Evolutionary conservation across 2,797 vertebrate species (phyloP), one percentile per base, ranked within the genome.

Genomic region (Buphagus erythrorhynchus): DNA sequence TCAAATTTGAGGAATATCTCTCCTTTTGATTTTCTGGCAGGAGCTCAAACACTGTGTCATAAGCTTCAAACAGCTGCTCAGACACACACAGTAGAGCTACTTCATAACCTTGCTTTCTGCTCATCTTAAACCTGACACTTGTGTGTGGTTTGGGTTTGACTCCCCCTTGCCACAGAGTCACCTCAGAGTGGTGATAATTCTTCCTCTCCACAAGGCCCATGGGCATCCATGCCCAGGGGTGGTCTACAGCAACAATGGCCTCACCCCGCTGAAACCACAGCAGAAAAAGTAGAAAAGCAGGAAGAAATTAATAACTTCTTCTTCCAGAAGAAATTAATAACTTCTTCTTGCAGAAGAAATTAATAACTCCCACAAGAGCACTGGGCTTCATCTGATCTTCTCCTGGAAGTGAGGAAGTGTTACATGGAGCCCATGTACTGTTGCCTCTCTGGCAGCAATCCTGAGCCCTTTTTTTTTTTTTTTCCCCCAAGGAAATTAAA

Each of bases 401-500:
- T 55, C 22, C 18, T 57, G 38, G 21, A 58, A 69, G 12, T 36
- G 36, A 65, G 9, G 9, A 5, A 5, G 3, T 31, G 26, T 9
- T 29, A 35, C 0, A 0, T 18, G 5, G 24, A 83, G 6, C 24
- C 19, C 2, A 1, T 6, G 3, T 2, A 13, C 5, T 49, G 20
- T 8, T 46, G 3, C 16, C 15, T 80, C 26, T 59, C 45, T 14
- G 18, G 21, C 14, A 29, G 28, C 28, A 66, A 40, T 17, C 55
- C 11, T 18, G 3, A 26, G 6, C 3, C 21, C 21, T 55, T 52
- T n/a, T 29, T 25, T n/a, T 63, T n/a, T 51, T 17, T 6, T 14
- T n/a, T 67, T 3, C 4, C 17, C 20, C 13, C 20, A 52, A 57
- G 19, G 10, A 65, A 57, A 69, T 38, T 13, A 66, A 66, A 55